Conservation (phyloP, 2,797 vertebrate genomes). For the Vireo griseus region DNA sequence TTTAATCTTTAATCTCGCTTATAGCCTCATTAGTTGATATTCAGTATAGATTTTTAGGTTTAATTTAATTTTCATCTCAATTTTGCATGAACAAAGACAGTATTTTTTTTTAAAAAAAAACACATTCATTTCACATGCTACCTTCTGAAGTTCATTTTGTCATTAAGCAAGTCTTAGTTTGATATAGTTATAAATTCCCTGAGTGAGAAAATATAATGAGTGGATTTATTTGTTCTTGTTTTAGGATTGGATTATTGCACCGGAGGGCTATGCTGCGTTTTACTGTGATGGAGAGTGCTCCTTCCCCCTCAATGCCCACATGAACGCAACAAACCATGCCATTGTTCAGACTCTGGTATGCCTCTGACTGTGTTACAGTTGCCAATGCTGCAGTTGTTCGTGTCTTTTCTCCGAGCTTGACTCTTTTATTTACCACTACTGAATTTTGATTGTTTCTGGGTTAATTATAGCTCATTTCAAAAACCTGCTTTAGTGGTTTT, state of each 20-base stretch:
- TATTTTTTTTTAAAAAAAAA: not conserved
- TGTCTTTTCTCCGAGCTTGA: not conserved
- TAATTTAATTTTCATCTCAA: not conserved
- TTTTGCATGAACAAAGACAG: not conserved
- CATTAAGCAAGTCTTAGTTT: not conserved
- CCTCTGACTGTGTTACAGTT: not conserved
- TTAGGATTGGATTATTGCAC: constrained; percentile 99
- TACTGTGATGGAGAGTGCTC: constrained; percentile 99
- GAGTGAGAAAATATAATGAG: not conserved
- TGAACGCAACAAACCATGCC: constrained; percentile 99
- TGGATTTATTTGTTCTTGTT: not conserved
- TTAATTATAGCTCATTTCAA: not conserved
- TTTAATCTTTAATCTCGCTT: not conserved
- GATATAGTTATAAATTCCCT: not conserved
- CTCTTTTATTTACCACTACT: not conserved
- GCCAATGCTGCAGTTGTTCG: not conserved
- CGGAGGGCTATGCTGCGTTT: constrained; percentile 96
- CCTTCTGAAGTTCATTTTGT: not conserved
- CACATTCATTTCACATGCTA: not conserved
- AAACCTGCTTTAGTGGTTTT: not conserved
- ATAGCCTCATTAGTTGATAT: not conserved
- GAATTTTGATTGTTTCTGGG: not conserved
- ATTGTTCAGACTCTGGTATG: constrained; percentile 98
- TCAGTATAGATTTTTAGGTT: not conserved
- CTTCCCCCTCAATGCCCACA: constrained; percentile 98